A percentile compares a stretch with the other conserved stretches of the same genome.
phyloP scores from a whole-genome alignment of 2,888 invertebrate genomes.

The Tachina grossa region DNA sequence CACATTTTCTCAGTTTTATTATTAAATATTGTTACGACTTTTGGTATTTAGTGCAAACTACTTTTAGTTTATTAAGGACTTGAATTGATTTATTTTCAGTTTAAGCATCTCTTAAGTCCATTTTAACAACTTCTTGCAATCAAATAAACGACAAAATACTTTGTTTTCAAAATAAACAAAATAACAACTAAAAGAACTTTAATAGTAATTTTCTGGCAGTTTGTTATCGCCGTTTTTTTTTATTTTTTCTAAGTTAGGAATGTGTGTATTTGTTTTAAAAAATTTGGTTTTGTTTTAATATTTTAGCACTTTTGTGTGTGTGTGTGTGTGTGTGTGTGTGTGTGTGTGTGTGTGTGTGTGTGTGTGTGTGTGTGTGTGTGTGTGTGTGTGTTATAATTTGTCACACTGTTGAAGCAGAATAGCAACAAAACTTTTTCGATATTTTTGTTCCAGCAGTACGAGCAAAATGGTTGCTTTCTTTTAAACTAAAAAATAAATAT shows the following conservation, averaged over 20 bases:
- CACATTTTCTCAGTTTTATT: background rate
- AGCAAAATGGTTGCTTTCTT: slow-evolving; percentile 34
- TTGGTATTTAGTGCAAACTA: slow-evolving; percentile 25
- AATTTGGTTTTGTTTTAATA: slow-evolving; percentile 29
- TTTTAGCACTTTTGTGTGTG: background rate
- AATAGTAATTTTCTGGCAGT: slow-evolving; percentile 61
- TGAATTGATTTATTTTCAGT: slow-evolving; percentile 39
- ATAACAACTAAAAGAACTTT: slow-evolving; percentile 46
- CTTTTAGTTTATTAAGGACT: slow-evolving; percentile 41
- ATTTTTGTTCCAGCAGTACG: slow-evolving; percentile 24
- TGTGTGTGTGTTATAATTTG: slow-evolving; percentile 45
- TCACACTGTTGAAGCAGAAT: slow-evolving; percentile 44
- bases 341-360: too few species aligned
- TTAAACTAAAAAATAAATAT: slow-evolving; percentile 60
- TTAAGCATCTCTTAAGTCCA: slow-evolving; percentile 36
- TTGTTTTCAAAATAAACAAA: slow-evolving; percentile 29
- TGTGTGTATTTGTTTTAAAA: slow-evolving; percentile 19
- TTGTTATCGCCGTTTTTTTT: slow-evolving; percentile 28
- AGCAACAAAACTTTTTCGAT: slow-evolving; percentile 53
- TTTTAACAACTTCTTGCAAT: slow-evolving; percentile 23
- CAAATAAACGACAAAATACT: slow-evolving; percentile 33
- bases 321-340: too few species aligned
- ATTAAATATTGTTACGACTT: background rate
- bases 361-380: background rate
- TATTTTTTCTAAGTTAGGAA: slow-evolving; percentile 1